Percentiles rank a stretch among this genome's conserved stretches.
phyloP scores from a whole-genome alignment of 2,113 vertebrate species.

The Bos javanicus region DNA sequence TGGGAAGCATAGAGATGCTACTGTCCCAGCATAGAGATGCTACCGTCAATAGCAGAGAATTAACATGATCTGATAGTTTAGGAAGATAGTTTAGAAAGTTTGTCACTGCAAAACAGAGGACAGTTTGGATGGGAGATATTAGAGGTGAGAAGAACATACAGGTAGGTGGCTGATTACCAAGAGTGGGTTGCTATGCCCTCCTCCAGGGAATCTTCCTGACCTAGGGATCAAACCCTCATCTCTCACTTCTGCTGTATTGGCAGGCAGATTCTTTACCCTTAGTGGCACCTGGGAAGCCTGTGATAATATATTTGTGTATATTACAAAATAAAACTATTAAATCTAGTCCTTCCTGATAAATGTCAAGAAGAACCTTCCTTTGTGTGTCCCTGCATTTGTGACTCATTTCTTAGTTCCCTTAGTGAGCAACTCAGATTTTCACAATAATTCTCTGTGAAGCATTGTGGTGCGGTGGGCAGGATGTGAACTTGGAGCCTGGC shows the following conservation, averaged over 20 bases:
- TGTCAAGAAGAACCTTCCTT: neutral
- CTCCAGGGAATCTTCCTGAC: neutral
- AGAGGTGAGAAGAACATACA: neutral
- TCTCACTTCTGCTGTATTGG: neutral
- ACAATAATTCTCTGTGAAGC: neutral
- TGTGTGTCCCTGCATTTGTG: neutral
- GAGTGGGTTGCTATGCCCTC: neutral
- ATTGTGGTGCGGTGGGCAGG: neutral
- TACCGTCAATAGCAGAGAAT: neutral
- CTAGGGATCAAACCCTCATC: neutral
- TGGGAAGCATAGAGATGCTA: neutral
- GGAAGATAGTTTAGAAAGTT: neutral
- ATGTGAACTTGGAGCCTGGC: neutral
- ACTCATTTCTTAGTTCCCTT: neutral
- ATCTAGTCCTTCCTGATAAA: neutral
- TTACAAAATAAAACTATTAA: neutral
- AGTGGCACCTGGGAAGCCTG: neutral
- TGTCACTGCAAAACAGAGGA: neutral
- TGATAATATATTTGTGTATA: neutral
- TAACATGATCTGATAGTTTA: neutral
- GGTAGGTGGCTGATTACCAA: neutral
- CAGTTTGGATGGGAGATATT: too few species aligned
- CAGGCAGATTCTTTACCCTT: neutral
- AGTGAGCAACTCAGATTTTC: neutral
- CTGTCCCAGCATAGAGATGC: neutral